These are phyloP conservation scores for Xestia rhomboidea DNA, from an alignment of 2,888 invertebrate species.

Conservation along the genomic window DNA sequence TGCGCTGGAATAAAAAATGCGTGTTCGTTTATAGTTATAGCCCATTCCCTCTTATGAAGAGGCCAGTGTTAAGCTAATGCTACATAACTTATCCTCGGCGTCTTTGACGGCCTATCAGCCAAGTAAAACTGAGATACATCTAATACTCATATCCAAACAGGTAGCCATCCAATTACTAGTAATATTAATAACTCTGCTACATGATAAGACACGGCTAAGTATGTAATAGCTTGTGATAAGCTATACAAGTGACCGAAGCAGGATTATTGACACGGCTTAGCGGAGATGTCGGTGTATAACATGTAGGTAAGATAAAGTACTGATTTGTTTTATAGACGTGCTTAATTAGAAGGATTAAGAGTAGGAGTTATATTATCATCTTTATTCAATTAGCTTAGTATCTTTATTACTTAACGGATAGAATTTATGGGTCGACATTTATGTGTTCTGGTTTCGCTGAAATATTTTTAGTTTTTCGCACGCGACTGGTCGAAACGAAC, in stretches of 20 bases:
- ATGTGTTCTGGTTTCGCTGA: neutral
- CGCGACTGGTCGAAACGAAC: neutral
- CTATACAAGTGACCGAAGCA: constrained; percentile 12
- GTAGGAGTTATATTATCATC: neutral
- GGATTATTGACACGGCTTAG: constrained; percentile 23
- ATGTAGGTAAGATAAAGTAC: constrained; percentile 28
- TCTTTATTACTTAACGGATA: constrained; percentile 33
- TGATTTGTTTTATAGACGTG: constrained; percentile 29
- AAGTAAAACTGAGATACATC: constrained; percentile 18
- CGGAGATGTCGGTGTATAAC: constrained; percentile 16
- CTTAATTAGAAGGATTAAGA: constrained; percentile 42
- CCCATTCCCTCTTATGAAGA: neutral
- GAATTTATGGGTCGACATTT: neutral
- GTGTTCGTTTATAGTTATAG: neutral
- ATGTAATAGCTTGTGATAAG: constrained; percentile 43
- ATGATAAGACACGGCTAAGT: constrained; percentile 35
- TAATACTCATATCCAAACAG: constrained; percentile 34
- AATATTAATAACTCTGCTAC: constrained; percentile 50
- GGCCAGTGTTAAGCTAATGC: neutral
- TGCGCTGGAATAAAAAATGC: too few relatives aligned
- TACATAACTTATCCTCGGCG: neutral
- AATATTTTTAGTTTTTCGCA: constrained; percentile 4
- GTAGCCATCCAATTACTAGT: constrained; percentile 40
- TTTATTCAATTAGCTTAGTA: constrained; percentile 21
- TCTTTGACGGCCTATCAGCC: constrained; percentile 36